A percentile compares a stretch with the other conserved stretches of the same genome.
These are phyloP conservation scores for Syritta pipiens DNA, from an alignment of 2,888 invertebrate species.

Conservation along the genomic window DNA sequence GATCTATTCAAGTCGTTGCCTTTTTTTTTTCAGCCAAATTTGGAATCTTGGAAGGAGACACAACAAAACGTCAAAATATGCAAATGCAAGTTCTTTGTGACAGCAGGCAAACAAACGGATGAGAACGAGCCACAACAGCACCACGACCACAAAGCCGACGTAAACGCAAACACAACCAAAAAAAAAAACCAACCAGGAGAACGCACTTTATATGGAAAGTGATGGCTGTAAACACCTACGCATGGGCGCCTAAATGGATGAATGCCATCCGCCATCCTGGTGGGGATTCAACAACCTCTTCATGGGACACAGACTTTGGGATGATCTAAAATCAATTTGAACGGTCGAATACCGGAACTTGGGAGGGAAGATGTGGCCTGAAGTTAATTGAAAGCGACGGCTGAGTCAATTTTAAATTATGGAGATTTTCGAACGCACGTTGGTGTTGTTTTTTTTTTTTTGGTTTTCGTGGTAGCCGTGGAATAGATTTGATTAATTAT, in stretches of 20 bases:
- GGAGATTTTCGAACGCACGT: too few species aligned
- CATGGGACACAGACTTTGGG: too few species aligned
- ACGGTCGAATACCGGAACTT: too few species aligned
- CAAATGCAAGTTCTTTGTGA: conserved; percentile 57
- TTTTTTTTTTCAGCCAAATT: conserved; percentile 45
- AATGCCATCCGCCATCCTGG: conserved; percentile 34
- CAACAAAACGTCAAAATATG: conserved; percentile 44
- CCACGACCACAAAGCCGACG: conserved; percentile 1
- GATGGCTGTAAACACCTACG: conserved; percentile 45
- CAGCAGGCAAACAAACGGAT: conserved; percentile 11
- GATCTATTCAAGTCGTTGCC: conserved; percentile 24
- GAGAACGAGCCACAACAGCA: too few species aligned
- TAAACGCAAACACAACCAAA: background rate
- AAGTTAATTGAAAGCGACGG: too few species aligned
- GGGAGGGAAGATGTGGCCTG: too few species aligned
- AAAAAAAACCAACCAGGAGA: conserved; percentile 20
- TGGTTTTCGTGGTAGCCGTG: too few species aligned
- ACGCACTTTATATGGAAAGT: conserved; percentile 51
- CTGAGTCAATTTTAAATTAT: too few species aligned
- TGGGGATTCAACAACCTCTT: conserved; percentile 49
- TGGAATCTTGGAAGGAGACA: conserved; percentile 32
- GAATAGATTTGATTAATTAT: too few species aligned
- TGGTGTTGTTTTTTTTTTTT: too few species aligned
- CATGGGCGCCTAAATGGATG: conserved; percentile 60
- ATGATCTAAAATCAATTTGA: too few species aligned